Evolutionary conservation across 92 coral and sea anemone genomes (phyloP).

Genomic region (Umimayanthus chanpuru): DNA sequence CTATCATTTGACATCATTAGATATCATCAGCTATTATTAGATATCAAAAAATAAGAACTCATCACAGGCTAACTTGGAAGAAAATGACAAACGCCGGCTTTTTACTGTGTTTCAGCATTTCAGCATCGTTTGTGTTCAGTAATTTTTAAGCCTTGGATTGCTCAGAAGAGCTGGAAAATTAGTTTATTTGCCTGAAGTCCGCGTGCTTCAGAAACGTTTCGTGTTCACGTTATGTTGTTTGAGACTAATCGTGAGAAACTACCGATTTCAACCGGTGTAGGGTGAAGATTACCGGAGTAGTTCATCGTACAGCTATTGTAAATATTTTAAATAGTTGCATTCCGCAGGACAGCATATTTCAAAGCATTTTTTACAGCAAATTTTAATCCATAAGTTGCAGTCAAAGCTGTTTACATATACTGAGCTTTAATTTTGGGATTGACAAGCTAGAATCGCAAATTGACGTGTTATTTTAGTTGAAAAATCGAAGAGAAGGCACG

Average conservation of each 20-base stretch:
- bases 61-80: no score
- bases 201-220: neutral
- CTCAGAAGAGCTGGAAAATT: neutral
- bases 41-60: no score
- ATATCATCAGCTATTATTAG: no score
- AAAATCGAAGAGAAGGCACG: neutral
- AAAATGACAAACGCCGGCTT: no score
- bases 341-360: neutral
- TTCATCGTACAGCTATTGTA: constrained; percentile 17
- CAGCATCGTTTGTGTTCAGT: neutral
- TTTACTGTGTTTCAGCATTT: neutral
- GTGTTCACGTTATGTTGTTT: neutral
- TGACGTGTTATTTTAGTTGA: neutral
- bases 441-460: neutral
- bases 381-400: neutral
- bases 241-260: neutral
- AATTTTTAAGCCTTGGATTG: neutral
- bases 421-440: neutral
- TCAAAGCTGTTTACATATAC: neutral
- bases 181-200: neutral
- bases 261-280: neutral
- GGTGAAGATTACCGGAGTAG: neutral
- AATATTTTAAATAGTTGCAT: constrained; percentile 5
- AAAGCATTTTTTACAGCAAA: neutral
- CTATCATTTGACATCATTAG: no score